A percentile compares a stretch with the other conserved stretches of the same genome.
phyloP scores from a whole-genome alignment of 2,888 invertebrate species.

The Amblyjoppa fuscipennis region DNA sequence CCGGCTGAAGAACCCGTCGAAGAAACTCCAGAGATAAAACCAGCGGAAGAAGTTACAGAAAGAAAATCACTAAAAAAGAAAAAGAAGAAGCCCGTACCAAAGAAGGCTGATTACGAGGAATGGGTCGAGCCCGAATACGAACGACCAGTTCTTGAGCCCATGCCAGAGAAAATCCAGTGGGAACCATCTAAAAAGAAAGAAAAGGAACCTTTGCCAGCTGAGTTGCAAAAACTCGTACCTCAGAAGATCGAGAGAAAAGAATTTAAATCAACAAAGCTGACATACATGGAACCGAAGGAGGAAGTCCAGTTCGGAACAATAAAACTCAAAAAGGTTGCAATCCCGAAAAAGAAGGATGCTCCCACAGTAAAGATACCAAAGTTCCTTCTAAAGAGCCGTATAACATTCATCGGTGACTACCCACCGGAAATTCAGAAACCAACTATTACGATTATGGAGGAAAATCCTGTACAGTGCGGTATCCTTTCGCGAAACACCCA shows the following conservation, averaged over 20 bases:
- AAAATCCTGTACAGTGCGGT: slow-evolving; percentile 88
- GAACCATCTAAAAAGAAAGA: slow-evolving; percentile 80
- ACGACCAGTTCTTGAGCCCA: slow-evolving; percentile 83
- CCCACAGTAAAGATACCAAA: slow-evolving; percentile 87
- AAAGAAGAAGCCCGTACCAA: slow-evolving; percentile 71
- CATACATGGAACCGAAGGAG: slow-evolving; percentile 87
- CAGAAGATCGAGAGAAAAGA: slow-evolving; percentile 88
- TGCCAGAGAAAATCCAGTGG: slow-evolving; percentile 83
- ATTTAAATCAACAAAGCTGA: slow-evolving; percentile 87
- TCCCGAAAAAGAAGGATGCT: slow-evolving; percentile 86
- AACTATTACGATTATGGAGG: slow-evolving; percentile 85
- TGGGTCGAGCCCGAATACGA: slow-evolving; percentile 83
- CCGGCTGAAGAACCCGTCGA: slow-evolving; percentile 60
- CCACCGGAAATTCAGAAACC: slow-evolving; percentile 87
- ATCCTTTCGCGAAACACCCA: slow-evolving; percentile 90
- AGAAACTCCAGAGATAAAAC: slow-evolving; percentile 63
- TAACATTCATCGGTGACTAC: slow-evolving; percentile 88
- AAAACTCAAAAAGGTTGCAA: slow-evolving; percentile 88
- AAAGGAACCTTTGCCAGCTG: slow-evolving; percentile 70
- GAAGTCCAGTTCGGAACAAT: slow-evolving; percentile 89
- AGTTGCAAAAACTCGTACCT: slow-evolving; percentile 81
- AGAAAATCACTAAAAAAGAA: slow-evolving; percentile 73
- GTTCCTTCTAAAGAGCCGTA: slow-evolving; percentile 90
- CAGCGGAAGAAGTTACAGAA: slow-evolving; percentile 69
- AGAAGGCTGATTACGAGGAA: slow-evolving; percentile 76